Conservation (phyloP, 1,140 invertebrate genomes). For the Habropoda laboriosa region DNA sequence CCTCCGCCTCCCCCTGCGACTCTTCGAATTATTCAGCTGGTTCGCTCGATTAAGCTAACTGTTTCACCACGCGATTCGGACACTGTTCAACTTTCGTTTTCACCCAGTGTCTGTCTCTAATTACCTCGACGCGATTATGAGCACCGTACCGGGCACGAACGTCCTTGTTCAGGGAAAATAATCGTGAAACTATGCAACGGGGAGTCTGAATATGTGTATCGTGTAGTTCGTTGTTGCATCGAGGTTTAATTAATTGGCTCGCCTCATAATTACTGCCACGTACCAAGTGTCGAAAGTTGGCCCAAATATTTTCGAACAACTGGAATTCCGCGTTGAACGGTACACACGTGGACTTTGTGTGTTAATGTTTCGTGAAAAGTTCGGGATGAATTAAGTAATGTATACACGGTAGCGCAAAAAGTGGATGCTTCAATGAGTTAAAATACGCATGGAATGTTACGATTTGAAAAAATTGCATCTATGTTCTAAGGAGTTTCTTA, state of each 20-base stretch:
- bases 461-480: too few species aligned
- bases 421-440: too few species aligned
- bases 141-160: neutral
- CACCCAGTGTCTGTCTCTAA: neutral
- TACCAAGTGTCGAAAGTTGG: neutral
- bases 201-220: neutral
- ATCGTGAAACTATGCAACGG: neutral
- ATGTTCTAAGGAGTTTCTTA: too few species aligned
- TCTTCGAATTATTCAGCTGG: neutral
- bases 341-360: too few species aligned
- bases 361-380: neutral
- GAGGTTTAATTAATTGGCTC: slow-evolving; percentile 10
- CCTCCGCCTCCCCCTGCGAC: neutral
- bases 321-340: neutral
- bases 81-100: neutral
- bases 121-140: neutral
- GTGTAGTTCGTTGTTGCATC: neutral
- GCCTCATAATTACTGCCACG: neutral
- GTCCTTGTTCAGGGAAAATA: neutral
- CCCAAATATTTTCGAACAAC: neutral
- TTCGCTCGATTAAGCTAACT: slow-evolving; percentile 27
- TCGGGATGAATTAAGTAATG: neutral
- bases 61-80: neutral
- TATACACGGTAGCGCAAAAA: too few species aligned
- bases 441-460: too few species aligned